Evolutionary conservation across 2,888 invertebrate genomes (phyloP).

Genomic region (Seira musarum): DNA sequence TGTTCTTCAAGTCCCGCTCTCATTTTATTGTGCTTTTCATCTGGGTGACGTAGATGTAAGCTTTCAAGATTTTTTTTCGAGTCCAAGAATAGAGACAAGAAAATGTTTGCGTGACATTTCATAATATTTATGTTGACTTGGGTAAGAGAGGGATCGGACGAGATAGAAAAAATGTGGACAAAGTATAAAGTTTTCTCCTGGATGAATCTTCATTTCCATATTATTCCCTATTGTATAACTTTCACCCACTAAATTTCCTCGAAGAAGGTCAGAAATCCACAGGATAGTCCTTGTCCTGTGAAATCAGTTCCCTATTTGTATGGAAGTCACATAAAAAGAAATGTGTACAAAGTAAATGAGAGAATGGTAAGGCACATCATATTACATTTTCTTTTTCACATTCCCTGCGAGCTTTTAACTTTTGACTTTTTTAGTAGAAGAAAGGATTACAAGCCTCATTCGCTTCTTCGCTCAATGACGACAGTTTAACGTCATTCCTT

Average conservation of each 20-base stretch:
- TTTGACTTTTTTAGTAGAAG: conserved; percentile 2
- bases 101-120: conserved; percentile 4
- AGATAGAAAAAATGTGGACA: background rate
- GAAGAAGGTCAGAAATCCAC: background rate
- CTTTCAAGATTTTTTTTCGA: background rate
- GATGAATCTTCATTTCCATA: background rate
- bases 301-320: background rate
- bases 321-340: conserved; percentile 3
- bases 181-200: background rate
- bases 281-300: background rate
- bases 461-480: background rate
- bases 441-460: background rate
- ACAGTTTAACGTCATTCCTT: conserved; percentile 1
- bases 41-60: background rate
- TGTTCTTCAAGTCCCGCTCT: background rate
- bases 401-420: background rate
- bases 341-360: background rate
- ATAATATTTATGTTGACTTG: background rate
- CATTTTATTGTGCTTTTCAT: background rate
- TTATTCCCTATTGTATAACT: background rate
- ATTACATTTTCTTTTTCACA: background rate
- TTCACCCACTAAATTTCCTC: background rate
- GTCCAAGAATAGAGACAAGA: background rate
- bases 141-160: background rate
- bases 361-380: background rate